Percentiles rank a stretch among this genome's conserved stretches.
These are phyloP conservation scores for Octodon degus DNA, from an alignment of 2,113 vertebrate species.

Conservation along the genomic window DNA sequence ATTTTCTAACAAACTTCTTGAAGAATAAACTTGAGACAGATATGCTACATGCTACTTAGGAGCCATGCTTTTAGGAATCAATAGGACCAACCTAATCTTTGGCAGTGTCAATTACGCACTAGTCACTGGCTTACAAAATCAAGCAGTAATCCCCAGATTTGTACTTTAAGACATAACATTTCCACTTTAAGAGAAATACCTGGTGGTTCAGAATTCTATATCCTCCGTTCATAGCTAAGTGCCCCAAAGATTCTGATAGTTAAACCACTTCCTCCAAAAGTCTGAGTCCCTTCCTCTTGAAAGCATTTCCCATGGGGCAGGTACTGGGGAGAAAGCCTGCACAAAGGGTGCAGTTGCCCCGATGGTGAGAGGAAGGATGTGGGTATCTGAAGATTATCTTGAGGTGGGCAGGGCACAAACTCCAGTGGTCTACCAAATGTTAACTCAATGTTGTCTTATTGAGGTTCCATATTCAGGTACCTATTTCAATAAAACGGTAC, in stretches of 20 bases:
- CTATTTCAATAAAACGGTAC: constrained; percentile 27
- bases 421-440: constrained; percentile 71
- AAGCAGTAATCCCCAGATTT: constrained; percentile 28
- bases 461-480: constrained; percentile 54
- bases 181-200: constrained; percentile 46
- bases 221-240: background rate
- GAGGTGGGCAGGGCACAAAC: constrained; percentile 78
- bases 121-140: background rate
- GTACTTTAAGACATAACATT: background rate
- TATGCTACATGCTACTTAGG: background rate
- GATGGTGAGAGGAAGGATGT: constrained; percentile 84
- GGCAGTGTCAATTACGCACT: background rate
- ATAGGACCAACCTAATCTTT: background rate
- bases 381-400: constrained; percentile 76
- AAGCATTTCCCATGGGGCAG: background rate
- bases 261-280: constrained; percentile 81
- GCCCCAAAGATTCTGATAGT: constrained; percentile 57
- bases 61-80: background rate
- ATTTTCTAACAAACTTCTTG: constrained; percentile 60
- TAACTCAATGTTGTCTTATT: constrained; percentile 50
- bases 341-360: constrained; percentile 70
- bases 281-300: constrained; percentile 70
- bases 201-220: constrained; percentile 48
- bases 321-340: background rate
- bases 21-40: constrained; percentile 49